Base-by-base conservation (phyloP, 1,140 invertebrate species). In the Calephelis nemesis region DNA sequence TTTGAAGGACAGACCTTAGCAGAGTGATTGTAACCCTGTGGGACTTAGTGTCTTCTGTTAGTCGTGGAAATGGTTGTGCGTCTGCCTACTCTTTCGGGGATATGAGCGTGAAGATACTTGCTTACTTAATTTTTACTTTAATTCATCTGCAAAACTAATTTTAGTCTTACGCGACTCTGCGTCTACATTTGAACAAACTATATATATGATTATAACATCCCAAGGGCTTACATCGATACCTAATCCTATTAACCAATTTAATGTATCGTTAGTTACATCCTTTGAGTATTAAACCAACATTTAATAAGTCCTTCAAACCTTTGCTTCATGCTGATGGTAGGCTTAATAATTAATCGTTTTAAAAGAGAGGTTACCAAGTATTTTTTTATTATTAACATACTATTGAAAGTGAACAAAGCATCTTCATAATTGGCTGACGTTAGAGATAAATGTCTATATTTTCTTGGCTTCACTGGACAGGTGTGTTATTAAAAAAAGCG, bases 391-490 rank as follows among this genome's bases (percentile, higher is more conserved):
- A 10, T 77, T 50, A 47, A 79, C 47, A 73, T 63, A 0, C 71
- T 42, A 9, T 68, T 47, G 39, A 77, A 47, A 12, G 47, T 67
- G 58, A 45, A 19, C 67, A 65, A 76, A 11, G 74, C 67, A 0
- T 69, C 63, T 15, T 71, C 62, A 49, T 73, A 75, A 47, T 71
- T 77, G 8, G 30, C 76, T 65, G 67, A 65, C 19, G 74, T 74
- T 4, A 78, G 15, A 10, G 67, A 48, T 47, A 63, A 58, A 60
- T 71, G 15, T n/a, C 39, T 70, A 48, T 12, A 73, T 42, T 30
- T 49, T 40, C 50, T 73, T 67, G 12, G 68, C 68, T 47, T 75
- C 68, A 58, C 74, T 70, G 3, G 65, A 49, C 5, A 73, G 39
- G 64, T 63, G 39, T n/a, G 62, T 47, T 68, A 69, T 75, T 47